These are phyloP conservation scores for Sitobion miscanthi DNA, from an alignment of 1,140 invertebrate species.

Conservation along the genomic window DNA sequence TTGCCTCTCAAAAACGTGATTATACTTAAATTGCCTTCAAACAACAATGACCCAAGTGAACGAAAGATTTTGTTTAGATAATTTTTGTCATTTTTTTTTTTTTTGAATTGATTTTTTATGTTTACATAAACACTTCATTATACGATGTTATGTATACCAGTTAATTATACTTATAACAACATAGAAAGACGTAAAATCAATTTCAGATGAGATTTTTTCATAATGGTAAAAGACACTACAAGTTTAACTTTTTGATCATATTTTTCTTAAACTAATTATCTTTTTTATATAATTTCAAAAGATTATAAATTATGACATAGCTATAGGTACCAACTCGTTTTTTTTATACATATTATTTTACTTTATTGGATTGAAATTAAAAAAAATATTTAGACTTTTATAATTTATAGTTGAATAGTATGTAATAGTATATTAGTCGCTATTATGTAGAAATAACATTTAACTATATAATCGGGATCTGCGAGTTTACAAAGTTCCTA, in stretches of 20 bases:
- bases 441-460: background rate
- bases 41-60: constrained; percentile 11
- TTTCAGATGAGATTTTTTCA: background rate
- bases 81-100: background rate
- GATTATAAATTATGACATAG: background rate
- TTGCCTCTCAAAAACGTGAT: constrained; percentile 8
- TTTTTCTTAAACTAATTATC: background rate
- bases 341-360: background rate
- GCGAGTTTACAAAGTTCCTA: background rate
- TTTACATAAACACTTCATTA: constrained; percentile 24
- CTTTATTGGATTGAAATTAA: background rate
- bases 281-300: background rate
- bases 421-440: too few species aligned
- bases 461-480: background rate
- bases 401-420: background rate
- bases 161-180: constrained; percentile 33
- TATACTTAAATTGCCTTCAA: background rate
- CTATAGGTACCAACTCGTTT: background rate
- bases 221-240: background rate
- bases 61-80: background rate
- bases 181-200: constrained; percentile 16
- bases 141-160: background rate
- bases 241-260: constrained; percentile 24
- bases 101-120: constrained; percentile 37
- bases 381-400: background rate